phyloP scores from a whole-genome alignment of 2,888 invertebrate species.

The Strigamia maritima region DNA sequence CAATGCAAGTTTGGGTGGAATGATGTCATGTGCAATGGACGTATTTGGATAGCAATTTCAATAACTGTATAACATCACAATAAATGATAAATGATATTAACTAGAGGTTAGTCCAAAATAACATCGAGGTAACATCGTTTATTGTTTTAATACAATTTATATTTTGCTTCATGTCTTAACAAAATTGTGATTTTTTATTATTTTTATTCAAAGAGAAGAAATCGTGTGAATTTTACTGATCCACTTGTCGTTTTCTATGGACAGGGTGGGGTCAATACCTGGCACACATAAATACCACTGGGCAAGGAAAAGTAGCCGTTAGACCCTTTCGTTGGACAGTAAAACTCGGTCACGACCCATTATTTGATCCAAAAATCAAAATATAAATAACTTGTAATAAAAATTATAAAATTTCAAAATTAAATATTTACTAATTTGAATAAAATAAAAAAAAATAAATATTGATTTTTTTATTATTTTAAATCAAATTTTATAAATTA shows the following conservation, averaged over 20 bases:
- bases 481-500: not conserved
- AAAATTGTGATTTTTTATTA: not conserved
- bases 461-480: not conserved
- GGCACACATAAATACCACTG: not conserved
- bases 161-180: too few species aligned
- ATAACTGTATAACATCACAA: too few species aligned
- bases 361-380: not conserved
- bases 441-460: not conserved
- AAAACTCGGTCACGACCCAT: slow-evolving; percentile 11
- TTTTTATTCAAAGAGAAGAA: not conserved
- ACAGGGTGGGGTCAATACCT: slow-evolving; percentile 4
- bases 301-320: slow-evolving; percentile 6
- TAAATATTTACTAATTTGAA: not conserved
- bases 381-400: not conserved
- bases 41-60: not conserved
- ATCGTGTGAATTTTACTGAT: not conserved
- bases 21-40: not conserved
- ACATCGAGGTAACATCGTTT: too few species aligned
- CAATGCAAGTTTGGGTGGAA: not conserved
- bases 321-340: not conserved
- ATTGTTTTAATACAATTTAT: too few species aligned
- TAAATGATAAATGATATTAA: too few species aligned
- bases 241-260: not conserved
- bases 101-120: too few species aligned
- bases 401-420: not conserved